These are phyloP conservation scores for Marasmarcha lunaedactyla DNA, from an alignment of 2,888 invertebrate genomes.

Conservation along the genomic window DNA sequence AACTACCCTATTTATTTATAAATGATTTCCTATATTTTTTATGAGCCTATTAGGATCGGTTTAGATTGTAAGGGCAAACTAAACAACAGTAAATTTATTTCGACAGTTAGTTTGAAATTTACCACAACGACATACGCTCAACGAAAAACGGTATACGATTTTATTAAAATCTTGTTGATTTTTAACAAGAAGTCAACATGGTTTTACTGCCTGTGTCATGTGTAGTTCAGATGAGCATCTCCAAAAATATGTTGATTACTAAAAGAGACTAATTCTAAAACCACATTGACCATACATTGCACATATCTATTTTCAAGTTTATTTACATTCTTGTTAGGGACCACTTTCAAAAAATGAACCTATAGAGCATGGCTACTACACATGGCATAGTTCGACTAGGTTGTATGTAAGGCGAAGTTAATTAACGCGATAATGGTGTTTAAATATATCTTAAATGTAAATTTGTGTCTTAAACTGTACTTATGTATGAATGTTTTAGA, in stretches of 20 bases:
- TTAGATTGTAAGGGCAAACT: too few relatives aligned
- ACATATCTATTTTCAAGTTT: too few relatives aligned
- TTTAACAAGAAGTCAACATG: neutral
- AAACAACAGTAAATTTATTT: neutral
- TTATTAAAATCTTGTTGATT: neutral
- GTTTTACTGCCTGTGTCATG: neutral
- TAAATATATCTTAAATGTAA: slow-evolving; percentile 15
- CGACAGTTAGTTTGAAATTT: neutral
- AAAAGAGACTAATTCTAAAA: neutral
- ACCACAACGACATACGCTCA: slow-evolving; percentile 27
- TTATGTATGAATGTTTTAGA: slow-evolving; percentile 18
- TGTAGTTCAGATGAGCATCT: too few relatives aligned
- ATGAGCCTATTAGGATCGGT: neutral
- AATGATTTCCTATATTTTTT: neutral
- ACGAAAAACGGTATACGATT: slow-evolving; percentile 31
- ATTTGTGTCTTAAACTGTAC: slow-evolving; percentile 29
- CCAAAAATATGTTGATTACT: neutral
- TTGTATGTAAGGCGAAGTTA: neutral
- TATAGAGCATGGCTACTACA: too few relatives aligned
- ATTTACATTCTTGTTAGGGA: too few relatives aligned
- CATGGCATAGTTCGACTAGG: too few relatives aligned
- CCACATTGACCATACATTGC: too few relatives aligned
- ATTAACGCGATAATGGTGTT: neutral
- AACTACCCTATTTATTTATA: too few relatives aligned
- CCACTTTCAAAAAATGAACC: too few relatives aligned